Evolutionary conservation across 2,113 vertebrate species (phyloP).

Genomic region (Carlito syrichta): DNA sequence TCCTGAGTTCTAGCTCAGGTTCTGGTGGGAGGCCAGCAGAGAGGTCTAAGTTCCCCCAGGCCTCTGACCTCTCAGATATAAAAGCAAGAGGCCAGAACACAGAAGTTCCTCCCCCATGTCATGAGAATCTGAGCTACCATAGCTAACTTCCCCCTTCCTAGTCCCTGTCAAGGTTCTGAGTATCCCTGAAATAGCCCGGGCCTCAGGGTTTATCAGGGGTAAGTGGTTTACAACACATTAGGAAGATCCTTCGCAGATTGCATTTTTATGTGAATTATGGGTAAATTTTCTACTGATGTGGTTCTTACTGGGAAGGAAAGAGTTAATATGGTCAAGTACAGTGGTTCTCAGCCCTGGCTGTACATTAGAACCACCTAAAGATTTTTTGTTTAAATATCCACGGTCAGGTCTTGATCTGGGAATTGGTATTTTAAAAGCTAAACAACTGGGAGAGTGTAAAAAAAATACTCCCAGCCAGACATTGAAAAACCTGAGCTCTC

Average conservation of each 20-base stretch:
- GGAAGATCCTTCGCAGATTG: neutral
- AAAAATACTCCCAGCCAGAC: neutral
- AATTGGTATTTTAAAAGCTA: neutral
- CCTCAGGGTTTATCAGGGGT: neutral
- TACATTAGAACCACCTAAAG: neutral
- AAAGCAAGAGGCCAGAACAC: neutral
- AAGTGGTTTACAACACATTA: neutral
- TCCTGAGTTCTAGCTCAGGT: neutral
- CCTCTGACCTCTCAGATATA: neutral
- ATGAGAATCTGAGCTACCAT: neutral
- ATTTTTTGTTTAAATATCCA: neutral
- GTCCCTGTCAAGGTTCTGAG: neutral
- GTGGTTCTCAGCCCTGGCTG: neutral
- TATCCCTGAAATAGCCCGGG: neutral
- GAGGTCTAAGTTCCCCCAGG: neutral
- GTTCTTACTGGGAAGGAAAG: neutral
- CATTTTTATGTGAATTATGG: neutral
- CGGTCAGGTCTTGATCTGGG: neutral
- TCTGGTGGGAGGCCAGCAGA: neutral
- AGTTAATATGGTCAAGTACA: neutral
- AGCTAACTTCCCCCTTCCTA: neutral
- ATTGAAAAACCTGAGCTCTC: neutral
- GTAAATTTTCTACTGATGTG: neutral
- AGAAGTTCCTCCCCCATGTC: neutral
- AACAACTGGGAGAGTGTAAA: neutral